Evolutionary conservation across 2,888 invertebrate genomes (phyloP).

Genomic region (Hartigia nigra): DNA sequence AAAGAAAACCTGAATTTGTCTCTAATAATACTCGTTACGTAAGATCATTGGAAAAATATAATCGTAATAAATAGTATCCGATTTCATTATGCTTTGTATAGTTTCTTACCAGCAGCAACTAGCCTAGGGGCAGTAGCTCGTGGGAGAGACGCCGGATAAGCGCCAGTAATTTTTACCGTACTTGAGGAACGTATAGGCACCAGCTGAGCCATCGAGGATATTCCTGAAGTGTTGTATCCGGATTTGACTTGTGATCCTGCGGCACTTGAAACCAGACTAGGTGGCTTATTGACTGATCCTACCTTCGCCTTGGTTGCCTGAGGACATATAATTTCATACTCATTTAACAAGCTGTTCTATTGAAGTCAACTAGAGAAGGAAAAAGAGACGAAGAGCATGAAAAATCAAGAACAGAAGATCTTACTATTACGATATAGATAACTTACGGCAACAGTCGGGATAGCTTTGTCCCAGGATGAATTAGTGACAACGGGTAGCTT

Average conservation of each 20-base stretch:
- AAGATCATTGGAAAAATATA: not conserved
- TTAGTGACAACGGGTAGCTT: conserved; percentile 70
- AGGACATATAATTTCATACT: conserved; percentile 19
- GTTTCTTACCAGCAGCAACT: conserved; percentile 66
- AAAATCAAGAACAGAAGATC: not conserved
- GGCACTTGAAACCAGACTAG: conserved; percentile 48
- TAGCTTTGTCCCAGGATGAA: conserved; percentile 72
- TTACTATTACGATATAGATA: not conserved
- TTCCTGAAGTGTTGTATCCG: conserved; percentile 46
- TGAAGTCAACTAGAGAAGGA: not conserved
- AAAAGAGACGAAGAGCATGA: not conserved
- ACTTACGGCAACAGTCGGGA: conserved; percentile 65
- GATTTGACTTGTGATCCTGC: conserved; percentile 50
- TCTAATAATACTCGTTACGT: not conserved
- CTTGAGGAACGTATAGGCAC: conserved; percentile 61
- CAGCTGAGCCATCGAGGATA: conserved; percentile 52
- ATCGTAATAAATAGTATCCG: not conserved
- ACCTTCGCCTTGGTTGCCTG: conserved; percentile 60
- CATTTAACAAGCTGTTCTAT: not conserved
- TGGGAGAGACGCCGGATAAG: conserved; percentile 56
- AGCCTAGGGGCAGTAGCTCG: conserved; percentile 69
- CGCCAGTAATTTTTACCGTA: conserved; percentile 56
- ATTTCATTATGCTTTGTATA: not conserved
- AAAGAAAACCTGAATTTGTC: not conserved
- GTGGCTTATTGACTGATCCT: conserved; percentile 54